Conservation (phyloP, 2,113 vertebrate genomes). For the Bothrops jararaca region DNA sequence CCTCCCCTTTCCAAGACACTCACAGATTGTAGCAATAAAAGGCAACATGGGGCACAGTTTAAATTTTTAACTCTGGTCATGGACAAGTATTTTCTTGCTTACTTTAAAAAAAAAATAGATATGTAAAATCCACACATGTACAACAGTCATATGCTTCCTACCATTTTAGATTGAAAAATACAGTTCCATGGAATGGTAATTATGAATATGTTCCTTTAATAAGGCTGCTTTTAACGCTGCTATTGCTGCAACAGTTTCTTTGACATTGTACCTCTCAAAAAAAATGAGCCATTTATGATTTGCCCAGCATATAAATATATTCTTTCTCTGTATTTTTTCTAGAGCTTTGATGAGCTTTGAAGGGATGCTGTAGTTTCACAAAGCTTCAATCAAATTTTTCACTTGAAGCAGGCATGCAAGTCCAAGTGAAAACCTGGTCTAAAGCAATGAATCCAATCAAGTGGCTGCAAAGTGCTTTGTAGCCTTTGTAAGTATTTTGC, state of each 20-base stretch:
- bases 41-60: not conserved
- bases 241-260: not conserved
- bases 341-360: not conserved
- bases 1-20: not conserved
- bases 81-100: not conserved
- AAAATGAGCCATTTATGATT: not conserved
- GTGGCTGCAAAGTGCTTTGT: not conserved
- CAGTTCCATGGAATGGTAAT: not conserved
- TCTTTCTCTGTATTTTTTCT: not conserved
- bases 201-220: not conserved
- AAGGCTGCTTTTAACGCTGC: not conserved
- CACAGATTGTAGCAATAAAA: not conserved
- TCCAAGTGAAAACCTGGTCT: not conserved
- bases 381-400: not conserved
- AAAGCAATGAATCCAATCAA: not conserved
- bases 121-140: not conserved
- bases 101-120: not conserved
- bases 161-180: not conserved
- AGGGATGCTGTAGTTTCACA: not conserved
- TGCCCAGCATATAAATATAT: not conserved
- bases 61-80: not conserved
- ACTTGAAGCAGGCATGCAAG: not conserved
- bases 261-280: not conserved
- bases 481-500: not conserved
- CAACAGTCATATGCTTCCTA: not conserved